phyloP scores from a whole-genome alignment of 2,797 vertebrate species.

The Hafferia zeledoni region DNA sequence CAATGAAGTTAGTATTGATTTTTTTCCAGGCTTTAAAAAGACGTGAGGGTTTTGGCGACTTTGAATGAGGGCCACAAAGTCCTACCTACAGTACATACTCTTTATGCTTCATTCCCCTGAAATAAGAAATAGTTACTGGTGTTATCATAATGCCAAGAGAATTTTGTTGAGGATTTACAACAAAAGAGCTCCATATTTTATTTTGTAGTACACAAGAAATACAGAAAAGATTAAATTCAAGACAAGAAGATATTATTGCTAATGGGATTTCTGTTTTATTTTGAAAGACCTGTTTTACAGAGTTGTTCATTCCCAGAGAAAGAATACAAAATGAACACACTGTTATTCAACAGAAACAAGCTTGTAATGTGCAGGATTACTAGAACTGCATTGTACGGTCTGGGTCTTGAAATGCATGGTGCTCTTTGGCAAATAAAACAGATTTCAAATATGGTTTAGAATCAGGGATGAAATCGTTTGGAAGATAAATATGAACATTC shows the following conservation, averaged over 20 bases:
- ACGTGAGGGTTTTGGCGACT: neutral
- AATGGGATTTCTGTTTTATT: constrained; percentile 60
- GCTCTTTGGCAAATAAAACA: constrained; percentile 9
- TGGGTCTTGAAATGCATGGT: constrained; percentile 63
- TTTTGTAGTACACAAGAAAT: constrained; percentile 70
- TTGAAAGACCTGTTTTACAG: constrained; percentile 61
- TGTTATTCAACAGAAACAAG: constrained; percentile 70
- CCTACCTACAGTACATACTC: neutral
- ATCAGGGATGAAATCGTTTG: constrained; percentile 1
- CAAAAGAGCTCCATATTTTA: constrained; percentile 61
- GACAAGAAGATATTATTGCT: constrained; percentile 48
- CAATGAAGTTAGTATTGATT: neutral
- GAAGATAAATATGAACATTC: constrained; percentile 35
- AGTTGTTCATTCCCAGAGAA: constrained; percentile 73
- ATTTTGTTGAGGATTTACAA: constrained; percentile 52
- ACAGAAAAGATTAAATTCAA: constrained; percentile 76
- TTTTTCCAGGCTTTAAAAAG: neutral
- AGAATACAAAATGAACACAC: constrained; percentile 79
- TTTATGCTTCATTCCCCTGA: neutral
- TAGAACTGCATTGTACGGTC: constrained; percentile 50
- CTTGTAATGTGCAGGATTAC: constrained; percentile 76
- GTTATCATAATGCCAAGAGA: constrained; percentile 16
- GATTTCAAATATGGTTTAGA: constrained; percentile 46
- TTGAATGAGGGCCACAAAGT: neutral
- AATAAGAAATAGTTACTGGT: constrained; percentile 7